Conservation (phyloP, 2,888 invertebrate species). For the Polydrusus cervinus region DNA sequence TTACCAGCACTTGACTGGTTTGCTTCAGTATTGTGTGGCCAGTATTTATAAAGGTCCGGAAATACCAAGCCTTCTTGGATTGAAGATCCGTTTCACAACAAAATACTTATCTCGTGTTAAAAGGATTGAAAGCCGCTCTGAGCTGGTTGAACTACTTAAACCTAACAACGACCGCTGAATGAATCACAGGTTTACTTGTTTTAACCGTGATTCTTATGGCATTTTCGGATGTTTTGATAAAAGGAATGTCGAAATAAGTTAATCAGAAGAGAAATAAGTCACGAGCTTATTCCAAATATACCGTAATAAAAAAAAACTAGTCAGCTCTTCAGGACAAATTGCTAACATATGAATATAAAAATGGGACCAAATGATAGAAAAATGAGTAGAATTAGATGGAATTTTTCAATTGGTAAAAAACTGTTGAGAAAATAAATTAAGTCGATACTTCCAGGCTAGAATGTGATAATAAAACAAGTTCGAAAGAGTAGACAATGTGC, state of each 20-base stretch:
- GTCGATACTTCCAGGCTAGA: no score
- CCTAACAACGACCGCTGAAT: constrained; percentile 7
- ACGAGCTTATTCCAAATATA: no score
- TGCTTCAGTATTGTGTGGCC: constrained; percentile 14
- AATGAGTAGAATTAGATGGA: no score
- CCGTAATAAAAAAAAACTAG: no score
- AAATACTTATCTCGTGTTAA: constrained; percentile 27
- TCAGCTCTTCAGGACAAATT: no score
- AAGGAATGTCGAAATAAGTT: not conserved
- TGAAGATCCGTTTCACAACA: constrained; percentile 12
- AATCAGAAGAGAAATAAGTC: not conserved
- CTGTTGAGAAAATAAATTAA: no score
- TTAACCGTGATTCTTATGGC: not conserved
- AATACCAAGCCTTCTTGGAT: constrained; percentile 14
- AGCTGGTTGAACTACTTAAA: constrained; percentile 29
- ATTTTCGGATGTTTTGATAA: not conserved
- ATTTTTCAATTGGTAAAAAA: no score
- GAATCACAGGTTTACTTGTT: constrained; percentile 20
- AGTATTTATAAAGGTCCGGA: constrained; percentile 26
- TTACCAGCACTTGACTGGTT: no score
- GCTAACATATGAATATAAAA: no score
- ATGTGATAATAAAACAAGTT: no score
- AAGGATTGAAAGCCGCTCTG: constrained; percentile 20
- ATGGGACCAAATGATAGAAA: no score
- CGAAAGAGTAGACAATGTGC: no score